Conservation (phyloP, 2,797 vertebrate species). For the Dromococcyx pavoninus region DNA sequence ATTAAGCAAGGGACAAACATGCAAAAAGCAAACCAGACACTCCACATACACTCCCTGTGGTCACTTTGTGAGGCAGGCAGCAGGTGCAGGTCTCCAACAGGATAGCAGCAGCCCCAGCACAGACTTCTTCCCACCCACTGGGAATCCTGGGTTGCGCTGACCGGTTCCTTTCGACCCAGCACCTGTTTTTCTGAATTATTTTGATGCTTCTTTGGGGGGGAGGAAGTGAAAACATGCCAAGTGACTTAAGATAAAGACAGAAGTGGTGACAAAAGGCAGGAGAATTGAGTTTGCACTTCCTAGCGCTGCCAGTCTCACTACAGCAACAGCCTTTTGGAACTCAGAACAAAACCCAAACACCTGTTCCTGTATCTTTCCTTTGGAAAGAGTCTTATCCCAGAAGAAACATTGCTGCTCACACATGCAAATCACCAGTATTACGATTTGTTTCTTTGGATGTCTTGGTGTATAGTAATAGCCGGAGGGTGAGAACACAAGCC, state of each 20-base stretch:
- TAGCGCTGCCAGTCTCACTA: neutral
- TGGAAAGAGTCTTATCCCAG: neutral
- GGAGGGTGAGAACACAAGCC: neutral
- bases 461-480: neutral
- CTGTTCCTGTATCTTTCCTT: neutral
- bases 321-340: neutral
- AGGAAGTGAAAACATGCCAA: neutral
- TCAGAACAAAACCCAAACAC: neutral
- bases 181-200: neutral
- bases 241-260: neutral
- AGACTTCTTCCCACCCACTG: accelerated
- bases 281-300: neutral
- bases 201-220: neutral
- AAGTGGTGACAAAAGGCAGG: neutral
- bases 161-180: neutral
- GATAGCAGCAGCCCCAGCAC: neutral
- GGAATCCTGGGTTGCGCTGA: neutral
- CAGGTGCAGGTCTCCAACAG: neutral
- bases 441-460: neutral
- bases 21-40: neutral
- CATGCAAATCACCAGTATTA: neutral
- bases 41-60: neutral
- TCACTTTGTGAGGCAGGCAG: neutral
- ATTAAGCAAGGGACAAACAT: neutral
- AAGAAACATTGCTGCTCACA: neutral